Base-by-base conservation (phyloP, 2,888 invertebrate species). In the Zaprionus obscuricornis region DNA sequence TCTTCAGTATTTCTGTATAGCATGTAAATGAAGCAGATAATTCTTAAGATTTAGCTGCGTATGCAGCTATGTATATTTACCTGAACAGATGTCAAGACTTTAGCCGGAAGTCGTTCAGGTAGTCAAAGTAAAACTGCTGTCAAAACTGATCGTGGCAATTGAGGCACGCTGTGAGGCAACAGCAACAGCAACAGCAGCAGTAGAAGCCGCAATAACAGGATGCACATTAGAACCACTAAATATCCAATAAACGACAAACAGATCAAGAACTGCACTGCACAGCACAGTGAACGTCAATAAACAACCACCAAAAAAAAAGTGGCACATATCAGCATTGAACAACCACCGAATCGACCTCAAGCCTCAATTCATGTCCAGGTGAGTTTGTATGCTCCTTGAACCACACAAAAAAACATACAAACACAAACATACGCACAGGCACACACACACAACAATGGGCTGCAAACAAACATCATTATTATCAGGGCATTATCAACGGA, bases 141-240 rank as follows among this genome's bases (percentile, higher is more conserved):
- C 8, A n/a, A 10, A 20, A 6, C 3, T 5, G 51, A 26, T 36
- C 56, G 7, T 8, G n/a, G n/a, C 16, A 37, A 13, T 17, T 18
- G 22, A 14, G 50, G 3, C 74, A 73, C 54, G 52, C 67, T 66
- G 68, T 45, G 24, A 6, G n/a, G 1, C 36, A 49, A 11, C 10
- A 10, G 16, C 18, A 5, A 36, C 55, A 70, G 5, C 5, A 8
- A 24, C 4, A 4, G 24, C 8, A 6, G 24, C n/a, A n/a, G n/a
- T n/a, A n/a, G n/a, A n/a, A n/a, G n/a, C n/a, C n/a, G n/a, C n/a
- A n/a, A n/a, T 82, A 84, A 86, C 86, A 86, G 78, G 85, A 86
- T 81, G 73, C 74, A 68, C 77, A 84, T 86, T 81, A 77, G 74
- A 65, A 49, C 74, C 85, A 63, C 85, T 65, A 81, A 85, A 82